Evolutionary conservation across 2,888 invertebrate genomes (phyloP), one percentile per base, ranked within the genome.

Genomic region (Orchesellides sinensis): DNA sequence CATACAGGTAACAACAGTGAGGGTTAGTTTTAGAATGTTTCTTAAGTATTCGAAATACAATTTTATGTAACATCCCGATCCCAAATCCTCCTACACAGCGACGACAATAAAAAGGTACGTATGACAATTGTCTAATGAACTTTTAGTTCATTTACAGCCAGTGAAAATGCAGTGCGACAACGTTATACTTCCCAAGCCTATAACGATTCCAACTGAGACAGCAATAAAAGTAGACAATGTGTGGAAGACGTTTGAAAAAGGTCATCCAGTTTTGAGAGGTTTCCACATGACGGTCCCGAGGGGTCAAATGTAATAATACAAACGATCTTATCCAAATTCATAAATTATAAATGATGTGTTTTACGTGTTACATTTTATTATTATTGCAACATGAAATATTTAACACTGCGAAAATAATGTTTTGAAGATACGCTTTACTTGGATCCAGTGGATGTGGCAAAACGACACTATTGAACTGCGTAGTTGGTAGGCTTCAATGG

Each of bases 371-470:
- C 4, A 8, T 66, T 66, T 19, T 68, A 68, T 49, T 66, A 40
- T 21, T 14, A 40, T 63, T 63, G 40, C 1, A 27, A 14, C 5
- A 32, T 54, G 25, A 69, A 69, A n/a, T 23, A 54, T 69, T 32
- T 49, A 21, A 69, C 19, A 54, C 17, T 6, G 6, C 1, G n/a
- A 35, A 32, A 29, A 21, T 10, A 12, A 29, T n/a, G 19, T 2
- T 2, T 17, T 32, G 12, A 29, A 98, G 97, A 91, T 98, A 98
- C 90, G 97, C 98, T 79, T 92, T 98, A 10, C 92, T 98, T 19
- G 98, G 98, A 27, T 97, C 98, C 8, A 97, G 97, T 80, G 98
- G 98, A 32, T 98, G 98, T 90, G 97, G 97, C 12, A 98, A 98
- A 91, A 85, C 85, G 6, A 98, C 98, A 0, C 91, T 98, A n/a